Base-by-base conservation (phyloP, 2,888 invertebrate species). In the Mythimna impura region DNA sequence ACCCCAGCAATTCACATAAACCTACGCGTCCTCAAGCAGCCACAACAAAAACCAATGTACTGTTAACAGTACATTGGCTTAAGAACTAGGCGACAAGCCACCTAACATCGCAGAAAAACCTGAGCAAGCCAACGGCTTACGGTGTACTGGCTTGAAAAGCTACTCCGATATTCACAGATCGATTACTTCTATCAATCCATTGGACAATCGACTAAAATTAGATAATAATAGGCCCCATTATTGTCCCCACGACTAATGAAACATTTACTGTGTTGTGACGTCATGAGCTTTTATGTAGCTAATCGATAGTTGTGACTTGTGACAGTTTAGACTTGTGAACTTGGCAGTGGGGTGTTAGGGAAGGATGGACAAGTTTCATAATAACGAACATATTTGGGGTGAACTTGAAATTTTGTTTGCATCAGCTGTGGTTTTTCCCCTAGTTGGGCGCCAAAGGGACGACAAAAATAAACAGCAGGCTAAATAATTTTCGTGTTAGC, bases 171-270 rank as follows among this genome's bases (percentile, higher is more conserved):
- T 66, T 63, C 50, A 6, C 67, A 54, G 65, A 77, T 80, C 80
- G 86, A 86, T 87, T 90, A 90, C 92, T 92, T 90, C 89, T 85
- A 84, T 83, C 84, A 89, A 90, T 87, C 85, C 87, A 83, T 87
- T 84, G 86, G 83, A 88, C 85, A 87, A 88, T 86, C 86, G 84
- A 85, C 89, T 90, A 83, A 90, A 93, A 94, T 93, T 92, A 90
- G 91, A 91, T 91, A 92, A 92, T 93, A 94, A 94, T 93, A 80
- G 91, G 67, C 78, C 70, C 85, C 88, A 90, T 91, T 89, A 89
- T 87, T 91, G 91, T 91, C 84, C 87, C 83, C 78, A 75, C 72
- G 82, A 73, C 82, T 88, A 84, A 92, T 94, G 90, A 93, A 94
- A 93, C 89, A 92, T 94, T 89, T 89, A 93, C 78, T 65, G 89